Conservation (phyloP, 2,888 invertebrate genomes). For the Diarsia brunnea region DNA sequence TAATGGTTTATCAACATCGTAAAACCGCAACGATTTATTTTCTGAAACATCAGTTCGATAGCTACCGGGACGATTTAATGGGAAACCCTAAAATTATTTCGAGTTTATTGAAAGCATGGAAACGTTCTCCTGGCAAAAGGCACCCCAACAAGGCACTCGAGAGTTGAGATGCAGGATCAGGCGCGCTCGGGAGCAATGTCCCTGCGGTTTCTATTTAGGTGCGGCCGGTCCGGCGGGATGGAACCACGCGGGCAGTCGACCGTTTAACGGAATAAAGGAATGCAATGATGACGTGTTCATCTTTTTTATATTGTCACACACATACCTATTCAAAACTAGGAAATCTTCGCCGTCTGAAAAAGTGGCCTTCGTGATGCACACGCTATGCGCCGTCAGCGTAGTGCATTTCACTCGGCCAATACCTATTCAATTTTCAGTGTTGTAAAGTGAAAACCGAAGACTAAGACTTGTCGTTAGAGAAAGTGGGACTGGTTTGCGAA, state of each 20-base stretch:
- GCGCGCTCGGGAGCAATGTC: constrained; percentile 88
- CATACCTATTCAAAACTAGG: constrained; percentile 30
- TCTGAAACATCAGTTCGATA: constrained; percentile 53
- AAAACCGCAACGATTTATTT: constrained; percentile 66
- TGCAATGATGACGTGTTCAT: constrained; percentile 78
- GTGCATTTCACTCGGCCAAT: constrained; percentile 65
- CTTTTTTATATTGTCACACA: constrained; percentile 67
- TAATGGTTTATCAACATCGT: constrained; percentile 70
- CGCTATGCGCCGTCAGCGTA: constrained; percentile 54
- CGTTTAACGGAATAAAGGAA: constrained; percentile 86
- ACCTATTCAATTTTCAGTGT: constrained; percentile 62
- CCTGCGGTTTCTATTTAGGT: constrained; percentile 91
- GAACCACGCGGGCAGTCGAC: constrained; percentile 86
- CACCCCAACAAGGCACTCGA: constrained; percentile 85
- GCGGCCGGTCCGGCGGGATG: constrained; percentile 87
- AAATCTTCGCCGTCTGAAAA: constrained; percentile 32
- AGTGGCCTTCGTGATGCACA: constrained; percentile 46
- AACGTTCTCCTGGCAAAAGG: constrained; percentile 72
- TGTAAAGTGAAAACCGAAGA: constrained; percentile 61
- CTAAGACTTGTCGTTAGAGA: constrained; percentile 62
- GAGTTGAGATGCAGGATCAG: constrained; percentile 85
- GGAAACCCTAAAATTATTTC: constrained; percentile 42
- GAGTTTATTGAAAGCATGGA: constrained; percentile 46
- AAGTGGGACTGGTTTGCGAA: constrained; percentile 67
- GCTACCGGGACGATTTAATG: constrained; percentile 42